Base-by-base conservation (phyloP, 2,888 invertebrate genomes). In the Nephrotoma flavescens region DNA sequence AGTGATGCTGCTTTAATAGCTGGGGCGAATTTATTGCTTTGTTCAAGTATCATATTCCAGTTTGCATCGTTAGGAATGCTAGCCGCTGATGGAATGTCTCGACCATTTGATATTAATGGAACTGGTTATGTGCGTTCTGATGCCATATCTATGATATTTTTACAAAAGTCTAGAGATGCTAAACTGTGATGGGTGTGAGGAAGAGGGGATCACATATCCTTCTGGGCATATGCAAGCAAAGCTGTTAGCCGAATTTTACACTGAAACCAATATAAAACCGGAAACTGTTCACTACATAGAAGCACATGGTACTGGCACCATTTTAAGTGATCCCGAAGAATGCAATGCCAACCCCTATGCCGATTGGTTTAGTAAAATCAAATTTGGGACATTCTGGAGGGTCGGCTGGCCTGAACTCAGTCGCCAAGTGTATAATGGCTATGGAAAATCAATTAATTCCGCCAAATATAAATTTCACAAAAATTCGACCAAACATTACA, bases 301-400 rank as follows among this genome's bases (percentile, higher is more conserved):
- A 91, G 97, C 97, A 86, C 98, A 98, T 89, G 96, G 96, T 88
- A 96, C 96, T 87, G 96, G 96, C 0, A 96, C 96, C 0, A 93
- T 92, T 88, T 95, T 96, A 1, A 98, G 98, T 19, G 99, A 99
- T 92, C 98, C 98, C 0, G 97, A 98, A 90, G 98, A 99, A 91
- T 92, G 97, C 87, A 93, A 94, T 88, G 96, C 97, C 0, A 0
- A 94, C 94, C 0, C 96, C 98, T 0, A 93, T 98, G 0, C 92
- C 94, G 86, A 96, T 99, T 87, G 98, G 98, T 1, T 97, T 98
- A 0, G 95, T 98, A 45, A 99, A 99, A 90, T 97, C 98, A 0
- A 99, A 98, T 91, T 93, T 98, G 90, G 99, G 99, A 0, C 99
- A 99, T 91, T 94, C 96, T 0, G 99, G 99, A 90, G 96, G 98